Conservation (phyloP, 2,113 vertebrate genomes). For the Cochlearius cochlearius region DNA sequence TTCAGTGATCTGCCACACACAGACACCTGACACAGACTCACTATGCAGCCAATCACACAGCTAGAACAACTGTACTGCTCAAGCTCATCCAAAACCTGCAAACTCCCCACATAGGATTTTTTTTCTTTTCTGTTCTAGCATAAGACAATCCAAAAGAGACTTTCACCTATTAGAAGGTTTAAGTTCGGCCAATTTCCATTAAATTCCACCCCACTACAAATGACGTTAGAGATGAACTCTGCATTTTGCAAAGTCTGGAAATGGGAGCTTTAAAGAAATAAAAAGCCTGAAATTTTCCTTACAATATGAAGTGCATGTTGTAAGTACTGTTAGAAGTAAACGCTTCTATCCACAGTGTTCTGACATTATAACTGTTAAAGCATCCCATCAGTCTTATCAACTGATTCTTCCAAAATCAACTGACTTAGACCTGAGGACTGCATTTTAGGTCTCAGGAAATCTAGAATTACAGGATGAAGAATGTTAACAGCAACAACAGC, state of each 20-base stretch:
- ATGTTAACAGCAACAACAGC: neutral
- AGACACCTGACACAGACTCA: neutral
- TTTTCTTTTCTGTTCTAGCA: neutral
- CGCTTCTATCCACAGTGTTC: neutral
- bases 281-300: neutral
- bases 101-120: neutral
- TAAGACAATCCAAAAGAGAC: neutral
- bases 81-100: neutral
- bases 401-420: neutral
- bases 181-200: neutral
- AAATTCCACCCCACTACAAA: neutral
- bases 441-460: neutral
- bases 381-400: neutral
- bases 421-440: neutral
- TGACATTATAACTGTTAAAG: neutral
- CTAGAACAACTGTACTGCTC: neutral
- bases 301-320: neutral
- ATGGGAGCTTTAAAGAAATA: neutral
- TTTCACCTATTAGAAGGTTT: neutral
- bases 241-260: neutral
- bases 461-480: neutral
- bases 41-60: neutral
- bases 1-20: neutral
- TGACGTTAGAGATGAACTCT: neutral
- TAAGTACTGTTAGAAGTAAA: neutral